Evolutionary conservation across 2,797 vertebrate species (phyloP).

Genomic region (Odontamblyopus rebecca): DNA sequence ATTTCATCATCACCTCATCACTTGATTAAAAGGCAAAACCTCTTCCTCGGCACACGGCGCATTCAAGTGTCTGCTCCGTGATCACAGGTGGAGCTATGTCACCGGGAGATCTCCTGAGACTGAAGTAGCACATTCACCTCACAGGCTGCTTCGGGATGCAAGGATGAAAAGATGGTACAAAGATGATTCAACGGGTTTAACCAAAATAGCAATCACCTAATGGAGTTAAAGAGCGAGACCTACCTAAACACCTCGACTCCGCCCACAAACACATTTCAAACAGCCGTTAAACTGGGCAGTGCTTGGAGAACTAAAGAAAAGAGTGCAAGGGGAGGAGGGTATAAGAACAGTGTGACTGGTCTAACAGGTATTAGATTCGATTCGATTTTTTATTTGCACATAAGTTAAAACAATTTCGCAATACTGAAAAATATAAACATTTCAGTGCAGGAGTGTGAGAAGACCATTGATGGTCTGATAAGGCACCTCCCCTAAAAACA

Average conservation of each 20-base stretch:
- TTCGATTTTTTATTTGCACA: too few species aligned
- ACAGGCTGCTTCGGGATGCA: not conserved
- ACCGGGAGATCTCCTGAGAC: not conserved
- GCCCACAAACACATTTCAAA: not conserved
- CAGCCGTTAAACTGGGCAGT: not conserved
- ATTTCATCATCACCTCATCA: constrained; percentile 25
- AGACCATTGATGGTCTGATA: too few species aligned
- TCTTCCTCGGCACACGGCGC: constrained; percentile 1
- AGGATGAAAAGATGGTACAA: not conserved
- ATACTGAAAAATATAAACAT: too few species aligned
- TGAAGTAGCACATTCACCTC: not conserved
- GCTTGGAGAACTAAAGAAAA: not conserved
- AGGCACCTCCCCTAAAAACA: too few species aligned
- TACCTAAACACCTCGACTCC: too few species aligned
- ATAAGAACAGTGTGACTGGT: not conserved
- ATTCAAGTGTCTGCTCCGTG: constrained; percentile 15
- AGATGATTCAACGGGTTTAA: not conserved
- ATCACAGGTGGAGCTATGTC: constrained; percentile 26
- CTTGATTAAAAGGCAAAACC: constrained; percentile 24
- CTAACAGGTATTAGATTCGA: not conserved
- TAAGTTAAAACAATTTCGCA: too few species aligned
- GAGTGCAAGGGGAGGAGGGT: not conserved
- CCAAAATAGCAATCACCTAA: not conserved
- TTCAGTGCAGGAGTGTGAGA: too few species aligned
- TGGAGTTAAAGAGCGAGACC: not conserved